Percentiles rank a stretch among this genome's conserved stretches.
These are phyloP conservation scores for Desoria tigrina DNA, from an alignment of 2,888 invertebrate species.

Conservation along the genomic window DNA sequence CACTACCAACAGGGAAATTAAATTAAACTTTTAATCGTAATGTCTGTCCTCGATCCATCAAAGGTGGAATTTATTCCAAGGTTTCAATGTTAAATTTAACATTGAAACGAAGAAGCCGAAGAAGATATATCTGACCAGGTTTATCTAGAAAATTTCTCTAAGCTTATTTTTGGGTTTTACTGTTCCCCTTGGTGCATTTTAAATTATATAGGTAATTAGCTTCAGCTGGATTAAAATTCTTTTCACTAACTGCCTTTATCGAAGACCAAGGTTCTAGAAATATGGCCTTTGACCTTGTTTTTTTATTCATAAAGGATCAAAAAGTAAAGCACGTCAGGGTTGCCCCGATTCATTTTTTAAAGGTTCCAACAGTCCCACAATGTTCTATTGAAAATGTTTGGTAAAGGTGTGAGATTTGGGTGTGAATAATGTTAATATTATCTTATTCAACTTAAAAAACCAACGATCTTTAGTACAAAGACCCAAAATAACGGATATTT, in stretches of 20 bases:
- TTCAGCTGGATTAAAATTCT: constrained; percentile 6
- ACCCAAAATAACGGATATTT: constrained; percentile 13
- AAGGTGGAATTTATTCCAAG: neutral
- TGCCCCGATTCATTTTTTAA: constrained; percentile 25
- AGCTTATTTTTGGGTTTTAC: neutral
- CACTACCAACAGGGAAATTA: constrained; percentile 40
- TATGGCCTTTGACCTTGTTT: too few species aligned
- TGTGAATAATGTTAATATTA: too few species aligned
- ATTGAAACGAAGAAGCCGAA: neutral
- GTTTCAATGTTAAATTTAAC: neutral
- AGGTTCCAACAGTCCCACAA: too few species aligned
- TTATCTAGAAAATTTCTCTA: too few species aligned
- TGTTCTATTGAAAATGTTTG: constrained; percentile 16
- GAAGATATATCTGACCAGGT: too few species aligned
- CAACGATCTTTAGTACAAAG: too few species aligned
- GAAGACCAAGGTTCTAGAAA: too few species aligned
- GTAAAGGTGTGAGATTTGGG: too few species aligned
- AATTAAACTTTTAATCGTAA: constrained; percentile 36
- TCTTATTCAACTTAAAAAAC: too few species aligned
- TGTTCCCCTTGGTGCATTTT: constrained; percentile 10
- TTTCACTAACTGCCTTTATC: too few species aligned
- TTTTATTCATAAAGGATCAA: too few species aligned
- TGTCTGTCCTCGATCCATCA: constrained; percentile 20
- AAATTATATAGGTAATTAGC: constrained; percentile 7
- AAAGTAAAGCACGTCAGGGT: too few species aligned